Percentiles rank a stretch among this genome's conserved stretches.
These are phyloP conservation scores for Syngnathus rostellatus DNA, from an alignment of 2,797 vertebrate genomes.

Conservation along the genomic window DNA sequence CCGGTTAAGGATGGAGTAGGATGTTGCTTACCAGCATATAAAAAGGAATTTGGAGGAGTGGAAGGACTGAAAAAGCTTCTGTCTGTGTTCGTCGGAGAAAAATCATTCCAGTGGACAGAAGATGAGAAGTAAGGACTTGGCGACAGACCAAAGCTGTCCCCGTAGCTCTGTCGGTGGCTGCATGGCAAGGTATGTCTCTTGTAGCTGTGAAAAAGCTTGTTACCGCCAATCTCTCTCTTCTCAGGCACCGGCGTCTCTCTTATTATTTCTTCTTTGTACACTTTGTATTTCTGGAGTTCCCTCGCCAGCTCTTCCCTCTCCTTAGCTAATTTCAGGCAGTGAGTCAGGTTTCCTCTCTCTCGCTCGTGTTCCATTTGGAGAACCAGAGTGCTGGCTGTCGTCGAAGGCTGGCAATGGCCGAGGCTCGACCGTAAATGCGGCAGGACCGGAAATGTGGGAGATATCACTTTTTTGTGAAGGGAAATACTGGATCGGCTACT, in stretches of 20 bases:
- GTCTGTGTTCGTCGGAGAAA: slow-evolving; percentile 31
- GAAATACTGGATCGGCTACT: slow-evolving; percentile 31
- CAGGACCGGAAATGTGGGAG: slow-evolving; percentile 42
- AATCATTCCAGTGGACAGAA: slow-evolving; percentile 50
- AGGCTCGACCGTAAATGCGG: slow-evolving; percentile 47
- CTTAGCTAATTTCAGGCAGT: slow-evolving; percentile 64
- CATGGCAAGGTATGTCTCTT: slow-evolving; percentile 50
- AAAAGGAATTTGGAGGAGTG: slow-evolving; percentile 18
- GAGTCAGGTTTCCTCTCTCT: slow-evolving; percentile 68
- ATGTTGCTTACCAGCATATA: slow-evolving; percentile 12
- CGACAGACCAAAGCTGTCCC: slow-evolving; percentile 16
- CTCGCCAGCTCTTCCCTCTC: slow-evolving; percentile 70
- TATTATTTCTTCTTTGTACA: slow-evolving; percentile 31
- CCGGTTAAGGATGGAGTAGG: slow-evolving; percentile 16
- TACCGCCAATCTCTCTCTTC: slow-evolving; percentile 4
- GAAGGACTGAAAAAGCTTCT: slow-evolving; percentile 7
- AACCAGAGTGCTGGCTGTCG: slow-evolving; percentile 61
- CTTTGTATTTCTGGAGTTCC: slow-evolving; percentile 57
- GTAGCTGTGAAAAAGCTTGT: slow-evolving; percentile 40
- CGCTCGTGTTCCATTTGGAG: slow-evolving; percentile 78
- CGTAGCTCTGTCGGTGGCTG: slow-evolving; percentile 24
- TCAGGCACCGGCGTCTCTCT: slow-evolving; percentile 10
- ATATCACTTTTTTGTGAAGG: slow-evolving; percentile 14
- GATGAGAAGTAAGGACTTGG: slow-evolving; percentile 45
- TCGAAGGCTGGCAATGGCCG: slow-evolving; percentile 22